phyloP scores from a whole-genome alignment of 2,888 invertebrate genomes.

The Gymnosoma rotundatum region DNA sequence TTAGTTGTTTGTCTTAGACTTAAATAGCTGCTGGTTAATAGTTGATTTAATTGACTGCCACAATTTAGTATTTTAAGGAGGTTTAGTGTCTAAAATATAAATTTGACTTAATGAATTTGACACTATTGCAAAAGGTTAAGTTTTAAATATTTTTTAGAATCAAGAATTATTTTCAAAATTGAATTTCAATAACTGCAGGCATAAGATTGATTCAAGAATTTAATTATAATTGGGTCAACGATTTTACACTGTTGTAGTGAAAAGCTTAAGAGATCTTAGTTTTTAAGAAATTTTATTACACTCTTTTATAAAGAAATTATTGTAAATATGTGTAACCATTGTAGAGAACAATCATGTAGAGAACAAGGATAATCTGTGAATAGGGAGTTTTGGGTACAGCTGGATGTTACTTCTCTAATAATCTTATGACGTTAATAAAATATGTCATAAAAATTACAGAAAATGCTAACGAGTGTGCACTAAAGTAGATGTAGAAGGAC shows the following conservation, averaged over 20 bases:
- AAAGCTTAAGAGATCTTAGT: background rate
- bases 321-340: too few relatives aligned
- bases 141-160: background rate
- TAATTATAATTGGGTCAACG: slow-evolving; percentile 7
- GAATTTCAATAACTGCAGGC: background rate
- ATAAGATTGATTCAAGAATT: background rate
- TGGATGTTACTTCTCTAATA: too few relatives aligned
- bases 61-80: background rate
- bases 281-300: too few relatives aligned
- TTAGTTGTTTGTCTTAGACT: slow-evolving; percentile 36
- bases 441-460: too few relatives aligned
- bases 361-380: too few relatives aligned
- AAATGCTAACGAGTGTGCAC: too few relatives aligned
- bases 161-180: background rate
- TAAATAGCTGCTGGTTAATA: slow-evolving; percentile 38
- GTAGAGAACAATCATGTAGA: too few relatives aligned
- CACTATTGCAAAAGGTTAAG: slow-evolving; percentile 24
- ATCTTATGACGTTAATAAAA: too few relatives aligned
- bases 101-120: slow-evolving; percentile 16
- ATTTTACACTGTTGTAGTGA: background rate
- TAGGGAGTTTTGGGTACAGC: too few relatives aligned
- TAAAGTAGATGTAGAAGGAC: too few relatives aligned
- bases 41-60: slow-evolving; percentile 51
- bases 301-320: too few relatives aligned
- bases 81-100: slow-evolving; percentile 11